Percentiles rank a stretch among this genome's conserved stretches.
Evolutionary conservation across 2,888 invertebrate species (phyloP).

Genomic region (Onthophagus sagittarius): DNA sequence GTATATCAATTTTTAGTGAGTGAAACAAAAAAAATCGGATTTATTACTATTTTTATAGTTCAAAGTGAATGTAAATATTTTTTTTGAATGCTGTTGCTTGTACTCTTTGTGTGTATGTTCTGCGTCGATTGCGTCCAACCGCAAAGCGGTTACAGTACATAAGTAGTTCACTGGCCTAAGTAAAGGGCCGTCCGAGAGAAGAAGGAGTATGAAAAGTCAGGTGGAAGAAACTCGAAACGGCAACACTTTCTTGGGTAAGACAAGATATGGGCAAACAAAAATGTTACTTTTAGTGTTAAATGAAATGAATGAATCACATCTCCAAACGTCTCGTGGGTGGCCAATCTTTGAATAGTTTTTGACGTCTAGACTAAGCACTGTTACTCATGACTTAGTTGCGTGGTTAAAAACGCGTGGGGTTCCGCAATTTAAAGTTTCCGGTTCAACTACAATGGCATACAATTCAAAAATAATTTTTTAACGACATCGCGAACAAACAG

Average conservation of each 20-base stretch:
- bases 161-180: constrained; percentile 14
- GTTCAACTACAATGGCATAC: not conserved
- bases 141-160: constrained; percentile 6
- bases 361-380: not conserved
- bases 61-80: no score
- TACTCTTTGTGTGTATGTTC: constrained; percentile 6
- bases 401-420: not conserved
- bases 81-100: not conserved
- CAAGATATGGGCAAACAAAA: no score
- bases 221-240: constrained; percentile 6
- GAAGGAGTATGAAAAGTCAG: constrained; percentile 15
- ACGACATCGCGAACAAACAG: not conserved
- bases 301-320: not conserved
- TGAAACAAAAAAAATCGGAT: no score
- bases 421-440: not conserved
- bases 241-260: constrained; percentile 8
- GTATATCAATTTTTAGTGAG: no score
- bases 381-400: not conserved
- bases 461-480: not conserved
- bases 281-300: no score
- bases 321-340: not conserved
- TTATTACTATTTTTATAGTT: no score
- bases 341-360: not conserved
- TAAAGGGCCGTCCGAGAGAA: not conserved
- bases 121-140: not conserved